Evolutionary conservation across 2,797 vertebrate species (phyloP).

Genomic region (Manis crassicaudata): DNA sequence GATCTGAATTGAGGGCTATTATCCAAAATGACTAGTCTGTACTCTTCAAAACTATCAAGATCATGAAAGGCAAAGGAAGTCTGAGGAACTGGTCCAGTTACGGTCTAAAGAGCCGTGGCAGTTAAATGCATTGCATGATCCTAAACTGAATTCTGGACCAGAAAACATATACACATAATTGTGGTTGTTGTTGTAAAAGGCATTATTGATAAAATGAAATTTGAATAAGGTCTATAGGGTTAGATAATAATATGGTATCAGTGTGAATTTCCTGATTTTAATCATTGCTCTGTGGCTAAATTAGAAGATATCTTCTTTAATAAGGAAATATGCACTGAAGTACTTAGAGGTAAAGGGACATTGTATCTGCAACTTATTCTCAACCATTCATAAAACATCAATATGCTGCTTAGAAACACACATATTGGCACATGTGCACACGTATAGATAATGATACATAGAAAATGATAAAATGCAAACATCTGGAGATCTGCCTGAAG

Average conservation of each 20-base stretch:
- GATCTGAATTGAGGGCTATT: background rate
- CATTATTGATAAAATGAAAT: background rate
- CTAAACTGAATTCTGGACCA: background rate
- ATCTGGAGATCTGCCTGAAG: background rate
- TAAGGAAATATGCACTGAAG: background rate
- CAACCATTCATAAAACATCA: background rate
- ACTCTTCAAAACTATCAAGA: background rate
- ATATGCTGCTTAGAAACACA: background rate
- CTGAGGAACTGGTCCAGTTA: background rate
- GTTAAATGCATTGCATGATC: no score
- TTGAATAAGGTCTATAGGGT: background rate
- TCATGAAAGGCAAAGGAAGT: background rate
- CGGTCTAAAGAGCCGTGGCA: background rate
- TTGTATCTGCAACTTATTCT: background rate
- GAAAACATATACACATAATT: background rate
- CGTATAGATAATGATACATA: background rate
- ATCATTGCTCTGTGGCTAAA: background rate
- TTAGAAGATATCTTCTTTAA: background rate
- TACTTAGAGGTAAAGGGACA: background rate
- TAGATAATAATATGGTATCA: background rate
- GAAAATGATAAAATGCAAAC: background rate
- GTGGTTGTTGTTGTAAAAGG: background rate
- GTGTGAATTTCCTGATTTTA: background rate
- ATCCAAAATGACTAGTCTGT: background rate
- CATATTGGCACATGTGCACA: rapidly evolving